These are phyloP conservation scores for Scartelaos histophorus DNA, from an alignment of 2,113 vertebrate genomes.

Conservation along the genomic window DNA sequence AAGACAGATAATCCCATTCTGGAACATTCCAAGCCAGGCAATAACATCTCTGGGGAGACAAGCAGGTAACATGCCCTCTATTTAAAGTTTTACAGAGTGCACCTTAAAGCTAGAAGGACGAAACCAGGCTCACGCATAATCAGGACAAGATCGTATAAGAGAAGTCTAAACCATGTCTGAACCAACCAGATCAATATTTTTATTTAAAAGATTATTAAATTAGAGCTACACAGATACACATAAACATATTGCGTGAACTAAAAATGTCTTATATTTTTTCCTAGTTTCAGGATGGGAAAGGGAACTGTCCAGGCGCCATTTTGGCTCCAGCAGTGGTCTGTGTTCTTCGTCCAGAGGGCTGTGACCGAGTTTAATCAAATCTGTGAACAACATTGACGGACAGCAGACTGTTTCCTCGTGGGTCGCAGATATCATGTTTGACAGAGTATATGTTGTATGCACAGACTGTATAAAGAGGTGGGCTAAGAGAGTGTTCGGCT, in stretches of 20 bases:
- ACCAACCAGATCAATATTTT: neutral
- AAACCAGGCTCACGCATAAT: no score
- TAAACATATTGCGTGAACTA: neutral
- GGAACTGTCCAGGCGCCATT: slow-evolving; percentile 53
- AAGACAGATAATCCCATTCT: no score
- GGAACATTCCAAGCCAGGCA: no score
- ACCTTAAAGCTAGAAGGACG: no score
- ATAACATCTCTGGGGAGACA: no score
- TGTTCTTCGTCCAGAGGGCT: slow-evolving; percentile 61
- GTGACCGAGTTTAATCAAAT: slow-evolving; percentile 68
- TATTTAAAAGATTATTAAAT: neutral
- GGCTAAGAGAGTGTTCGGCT: no score
- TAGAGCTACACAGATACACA: neutral
- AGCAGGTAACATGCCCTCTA: no score
- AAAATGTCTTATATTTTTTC: neutral
- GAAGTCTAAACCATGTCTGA: neutral
- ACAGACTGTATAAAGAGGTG: no score
- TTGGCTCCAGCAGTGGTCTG: slow-evolving; percentile 58
- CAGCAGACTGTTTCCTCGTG: slow-evolving; percentile 60
- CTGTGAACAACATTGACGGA: slow-evolving; percentile 55
- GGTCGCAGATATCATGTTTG: slow-evolving; percentile 12
- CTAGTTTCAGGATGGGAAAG: slow-evolving; percentile 28
- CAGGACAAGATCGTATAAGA: no score
- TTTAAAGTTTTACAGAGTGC: no score
- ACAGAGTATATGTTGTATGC: no score